Percentiles rank a stretch among this genome's conserved stretches.
Conservation (phyloP, 2,113 vertebrate genomes). For the Cephalopterus ornatus region DNA sequence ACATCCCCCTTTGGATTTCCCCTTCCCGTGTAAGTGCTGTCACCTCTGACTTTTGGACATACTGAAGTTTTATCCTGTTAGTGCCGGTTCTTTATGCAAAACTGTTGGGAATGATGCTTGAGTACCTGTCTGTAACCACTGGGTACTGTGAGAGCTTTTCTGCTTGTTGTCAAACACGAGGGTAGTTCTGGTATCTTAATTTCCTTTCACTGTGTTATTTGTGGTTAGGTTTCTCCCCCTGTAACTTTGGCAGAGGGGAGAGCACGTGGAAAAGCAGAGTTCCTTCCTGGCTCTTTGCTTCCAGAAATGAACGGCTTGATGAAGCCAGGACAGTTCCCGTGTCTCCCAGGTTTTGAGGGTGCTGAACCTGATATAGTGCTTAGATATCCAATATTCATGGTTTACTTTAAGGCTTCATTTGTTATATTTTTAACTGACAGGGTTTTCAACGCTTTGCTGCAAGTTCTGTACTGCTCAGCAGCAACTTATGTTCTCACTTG, state of each 20-base stretch:
- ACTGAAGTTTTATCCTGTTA: neutral
- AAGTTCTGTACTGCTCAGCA: neutral
- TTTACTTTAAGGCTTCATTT: neutral
- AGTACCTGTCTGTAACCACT: too few relatives aligned
- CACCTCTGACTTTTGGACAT: neutral
- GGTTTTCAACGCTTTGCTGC: neutral
- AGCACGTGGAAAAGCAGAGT: accelerated
- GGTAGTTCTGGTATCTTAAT: neutral
- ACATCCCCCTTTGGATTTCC: accelerated
- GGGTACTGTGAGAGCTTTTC: neutral
- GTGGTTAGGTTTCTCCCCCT: neutral
- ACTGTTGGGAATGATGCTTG: neutral
- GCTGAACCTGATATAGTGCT: neutral
- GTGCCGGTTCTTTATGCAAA: neutral
- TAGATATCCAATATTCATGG: accelerated
- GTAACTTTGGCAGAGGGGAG: neutral
- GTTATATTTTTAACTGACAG: neutral
- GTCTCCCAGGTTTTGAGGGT: neutral
- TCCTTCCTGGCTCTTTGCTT: neutral
- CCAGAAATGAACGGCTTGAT: neutral
- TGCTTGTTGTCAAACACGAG: neutral
- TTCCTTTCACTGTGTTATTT: neutral
- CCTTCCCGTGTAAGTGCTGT: neutral
- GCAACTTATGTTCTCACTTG: neutral
- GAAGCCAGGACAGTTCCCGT: accelerated